Conservation (phyloP, 2,113 vertebrate genomes). For the Colossoma macropomum region DNA sequence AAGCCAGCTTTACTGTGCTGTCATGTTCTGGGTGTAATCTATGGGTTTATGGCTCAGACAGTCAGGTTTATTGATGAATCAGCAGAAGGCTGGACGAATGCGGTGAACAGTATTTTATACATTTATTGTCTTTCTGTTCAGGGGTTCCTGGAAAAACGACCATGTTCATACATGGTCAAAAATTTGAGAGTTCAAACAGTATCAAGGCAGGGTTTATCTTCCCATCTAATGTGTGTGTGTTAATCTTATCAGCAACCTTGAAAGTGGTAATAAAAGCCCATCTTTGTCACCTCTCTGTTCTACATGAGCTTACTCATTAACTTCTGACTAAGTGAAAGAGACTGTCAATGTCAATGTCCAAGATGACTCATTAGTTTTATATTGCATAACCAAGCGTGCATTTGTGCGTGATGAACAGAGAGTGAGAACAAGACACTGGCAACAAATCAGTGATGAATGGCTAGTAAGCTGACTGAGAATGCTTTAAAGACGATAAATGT, state of each 20-base stretch:
- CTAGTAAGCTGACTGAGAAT: too few relatives aligned
- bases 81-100: not conserved
- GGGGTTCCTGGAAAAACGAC: not conserved
- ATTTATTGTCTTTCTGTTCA: not conserved
- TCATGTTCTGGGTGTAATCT: not conserved
- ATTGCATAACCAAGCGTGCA: too few relatives aligned
- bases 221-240: not conserved
- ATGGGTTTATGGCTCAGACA: not conserved
- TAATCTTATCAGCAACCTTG: conserved; percentile 30
- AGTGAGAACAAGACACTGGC: too few relatives aligned
- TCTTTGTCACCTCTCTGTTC: not conserved
- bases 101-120: not conserved
- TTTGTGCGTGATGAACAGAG: too few relatives aligned
- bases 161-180: not conserved
- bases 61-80: not conserved
- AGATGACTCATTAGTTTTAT: not conserved
- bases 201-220: not conserved
- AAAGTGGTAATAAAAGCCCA: not conserved
- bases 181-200: not conserved
- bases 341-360: not conserved
- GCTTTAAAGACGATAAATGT: too few relatives aligned
- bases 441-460: too few relatives aligned
- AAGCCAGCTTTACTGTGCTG: not conserved
- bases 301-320: not conserved
- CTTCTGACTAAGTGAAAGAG: not conserved